These are phyloP conservation scores for Calycopis cecrops DNA, from an alignment of 1,140 invertebrate species.

Conservation along the genomic window DNA sequence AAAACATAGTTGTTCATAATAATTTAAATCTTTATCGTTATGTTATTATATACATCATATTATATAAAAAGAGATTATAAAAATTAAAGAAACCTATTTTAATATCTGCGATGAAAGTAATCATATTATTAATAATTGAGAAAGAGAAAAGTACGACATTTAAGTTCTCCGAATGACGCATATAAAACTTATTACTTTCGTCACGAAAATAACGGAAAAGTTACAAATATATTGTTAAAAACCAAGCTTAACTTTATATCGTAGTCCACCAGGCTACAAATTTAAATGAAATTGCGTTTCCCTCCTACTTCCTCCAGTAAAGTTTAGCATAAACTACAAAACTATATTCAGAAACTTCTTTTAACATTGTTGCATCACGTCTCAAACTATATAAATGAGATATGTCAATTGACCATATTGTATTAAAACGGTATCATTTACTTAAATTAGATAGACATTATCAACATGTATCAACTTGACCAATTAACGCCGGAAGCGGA, in stretches of 20 bases:
- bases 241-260: conserved; percentile 3
- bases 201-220: neutral
- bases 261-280: neutral
- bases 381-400: neutral
- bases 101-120: neutral
- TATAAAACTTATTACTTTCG: conserved; percentile 1
- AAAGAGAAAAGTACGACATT: neutral
- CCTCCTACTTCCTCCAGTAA: neutral
- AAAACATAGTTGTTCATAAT: neutral
- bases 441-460: neutral
- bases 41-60: too few species aligned
- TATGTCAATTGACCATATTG: neutral
- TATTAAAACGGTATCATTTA: neutral
- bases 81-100: neutral
- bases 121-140: neutral
- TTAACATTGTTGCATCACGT: neutral
- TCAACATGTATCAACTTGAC: too few species aligned
- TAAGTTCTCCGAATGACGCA: neutral
- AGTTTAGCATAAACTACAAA: neutral
- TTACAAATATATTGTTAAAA: conserved; percentile 7
- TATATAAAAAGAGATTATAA: neutral
- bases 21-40: neutral
- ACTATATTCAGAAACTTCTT: conserved; percentile 5
- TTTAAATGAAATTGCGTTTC: conserved; percentile 6
- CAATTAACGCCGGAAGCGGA: too few species aligned